Evolutionary conservation across 1,140 invertebrate genomes (phyloP).

Genomic region (Drosophila navojoa): DNA sequence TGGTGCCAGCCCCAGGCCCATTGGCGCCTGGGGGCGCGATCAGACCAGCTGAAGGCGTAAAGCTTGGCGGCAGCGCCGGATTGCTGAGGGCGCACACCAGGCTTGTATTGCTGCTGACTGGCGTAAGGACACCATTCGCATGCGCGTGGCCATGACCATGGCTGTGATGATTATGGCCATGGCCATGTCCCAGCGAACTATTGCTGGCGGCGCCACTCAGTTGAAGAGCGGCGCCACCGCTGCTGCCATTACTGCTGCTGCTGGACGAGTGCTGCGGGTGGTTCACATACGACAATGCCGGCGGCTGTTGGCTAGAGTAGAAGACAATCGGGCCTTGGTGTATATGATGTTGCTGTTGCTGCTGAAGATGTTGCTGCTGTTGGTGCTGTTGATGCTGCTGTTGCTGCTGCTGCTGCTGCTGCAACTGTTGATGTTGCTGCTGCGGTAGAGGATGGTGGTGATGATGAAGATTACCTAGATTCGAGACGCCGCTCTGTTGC

Average conservation of each 20-base stretch:
- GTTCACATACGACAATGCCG: constrained; percentile 18
- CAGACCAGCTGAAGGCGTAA: constrained; percentile 67
- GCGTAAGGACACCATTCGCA: constrained; percentile 52
- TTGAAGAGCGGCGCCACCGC: constrained; percentile 69
- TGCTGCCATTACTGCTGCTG: constrained; percentile 50
- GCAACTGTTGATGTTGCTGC: constrained; percentile 43
- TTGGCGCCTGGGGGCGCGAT: constrained; percentile 47
- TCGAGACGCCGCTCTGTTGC: constrained; percentile 16
- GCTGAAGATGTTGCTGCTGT: constrained; percentile 48
- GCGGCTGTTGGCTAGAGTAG: constrained; percentile 42
- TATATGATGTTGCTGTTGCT: constrained; percentile 54
- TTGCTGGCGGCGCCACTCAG: constrained; percentile 67
- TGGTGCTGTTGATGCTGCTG: constrained; percentile 52
- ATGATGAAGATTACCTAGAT: constrained; percentile 45
- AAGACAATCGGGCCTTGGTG: constrained; percentile 51
- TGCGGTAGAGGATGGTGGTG: constrained; percentile 44
- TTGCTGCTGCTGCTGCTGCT: constrained; percentile 44
- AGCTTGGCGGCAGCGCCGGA: constrained; percentile 50
- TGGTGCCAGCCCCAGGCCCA: constrained; percentile 20
- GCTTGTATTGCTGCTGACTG: constrained; percentile 44
- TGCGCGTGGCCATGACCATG: constrained; percentile 42
- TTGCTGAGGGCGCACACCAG: constrained; percentile 53
- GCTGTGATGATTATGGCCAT: constrained; percentile 32
- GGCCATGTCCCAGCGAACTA: constrained; percentile 46
- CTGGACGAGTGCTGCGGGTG: constrained; percentile 45